Conservation (phyloP, 2,888 invertebrate species). For the Dryobotodes eremita region DNA sequence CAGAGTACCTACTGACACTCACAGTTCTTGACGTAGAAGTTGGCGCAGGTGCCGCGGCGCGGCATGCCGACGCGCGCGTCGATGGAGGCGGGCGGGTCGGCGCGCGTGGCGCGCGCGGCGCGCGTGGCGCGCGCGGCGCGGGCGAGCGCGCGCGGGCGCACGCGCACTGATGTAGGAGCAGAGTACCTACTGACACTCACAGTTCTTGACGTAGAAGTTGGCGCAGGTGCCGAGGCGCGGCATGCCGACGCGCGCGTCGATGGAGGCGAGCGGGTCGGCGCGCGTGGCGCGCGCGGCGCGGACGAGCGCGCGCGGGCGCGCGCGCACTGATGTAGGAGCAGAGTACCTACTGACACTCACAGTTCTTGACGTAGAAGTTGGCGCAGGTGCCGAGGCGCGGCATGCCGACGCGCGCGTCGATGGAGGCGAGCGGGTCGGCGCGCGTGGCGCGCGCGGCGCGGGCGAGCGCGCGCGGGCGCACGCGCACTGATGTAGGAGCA, state of each 20-base stretch:
- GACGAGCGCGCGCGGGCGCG: conserved; percentile 90
- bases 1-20: background rate
- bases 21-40: conserved; percentile 93
- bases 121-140: conserved; percentile 95
- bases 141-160: conserved; percentile 90
- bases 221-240: conserved; percentile 96
- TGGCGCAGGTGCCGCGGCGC: conserved; percentile 95
- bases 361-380: conserved; percentile 93
- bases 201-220: conserved; percentile 93
- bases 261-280: conserved; percentile 96
- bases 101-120: no score
- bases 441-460: conserved; percentile 95
- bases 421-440: conserved; percentile 96
- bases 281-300: conserved; percentile 95
- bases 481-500: conserved; percentile 91
- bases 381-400: conserved; percentile 96
- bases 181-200: conserved; percentile 16
- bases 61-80: conserved; percentile 96
- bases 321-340: conserved; percentile 91
- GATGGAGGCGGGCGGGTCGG: conserved; percentile 96
- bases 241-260: conserved; percentile 96
- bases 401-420: conserved; percentile 96
- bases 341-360: conserved; percentile 16
- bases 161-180: conserved; percentile 91
- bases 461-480: conserved; percentile 90